Percentiles rank a stretch among this genome's conserved stretches.
These are phyloP conservation scores for Carabus problematicus DNA, from an alignment of 2,888 invertebrate genomes.

Conservation along the genomic window DNA sequence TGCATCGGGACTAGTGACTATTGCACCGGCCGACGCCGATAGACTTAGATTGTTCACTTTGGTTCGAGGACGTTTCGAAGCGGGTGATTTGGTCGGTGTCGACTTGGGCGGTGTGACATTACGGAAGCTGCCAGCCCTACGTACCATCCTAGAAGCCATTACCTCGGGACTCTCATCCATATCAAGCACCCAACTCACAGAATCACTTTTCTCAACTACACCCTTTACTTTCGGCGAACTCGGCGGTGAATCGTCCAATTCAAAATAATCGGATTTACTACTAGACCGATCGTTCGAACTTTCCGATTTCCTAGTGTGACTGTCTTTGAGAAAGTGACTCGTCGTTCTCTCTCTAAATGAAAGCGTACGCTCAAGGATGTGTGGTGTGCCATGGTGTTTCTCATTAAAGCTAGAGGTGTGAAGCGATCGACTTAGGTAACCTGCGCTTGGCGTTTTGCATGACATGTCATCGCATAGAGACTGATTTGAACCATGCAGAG, in stretches of 20 bases:
- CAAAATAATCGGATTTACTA: conserved; percentile 51
- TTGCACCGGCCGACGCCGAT: conserved; percentile 63
- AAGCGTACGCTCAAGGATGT: conserved; percentile 51
- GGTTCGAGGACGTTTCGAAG: conserved; percentile 59
- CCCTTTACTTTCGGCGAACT: conserved; percentile 80
- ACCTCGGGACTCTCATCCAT: conserved; percentile 77
- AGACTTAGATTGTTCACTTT: conserved; percentile 57
- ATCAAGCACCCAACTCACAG: conserved; percentile 86
- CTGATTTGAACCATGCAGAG: conserved; percentile 53
- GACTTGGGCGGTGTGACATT: conserved; percentile 59
- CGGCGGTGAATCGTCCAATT: conserved; percentile 63
- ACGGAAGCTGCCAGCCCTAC: conserved; percentile 68
- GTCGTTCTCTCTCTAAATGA: conserved; percentile 54
- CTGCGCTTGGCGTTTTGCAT: conserved; percentile 44
- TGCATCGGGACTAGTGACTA: conserved; percentile 56
- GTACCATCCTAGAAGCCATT: conserved; percentile 73
- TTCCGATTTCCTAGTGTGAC: conserved; percentile 38
- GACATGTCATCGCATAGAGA: conserved; percentile 51
- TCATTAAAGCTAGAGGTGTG: conserved; percentile 56
- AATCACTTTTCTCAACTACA: conserved; percentile 84
- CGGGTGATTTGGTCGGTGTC: conserved; percentile 55
- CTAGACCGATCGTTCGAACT: conserved; percentile 46
- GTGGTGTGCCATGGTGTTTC: conserved; percentile 46
- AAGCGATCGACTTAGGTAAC: conserved; percentile 47
- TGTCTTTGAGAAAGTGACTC: conserved; percentile 45